Conservation (phyloP, 2,113 vertebrate genomes). For the Cisticola juncidis region DNA sequence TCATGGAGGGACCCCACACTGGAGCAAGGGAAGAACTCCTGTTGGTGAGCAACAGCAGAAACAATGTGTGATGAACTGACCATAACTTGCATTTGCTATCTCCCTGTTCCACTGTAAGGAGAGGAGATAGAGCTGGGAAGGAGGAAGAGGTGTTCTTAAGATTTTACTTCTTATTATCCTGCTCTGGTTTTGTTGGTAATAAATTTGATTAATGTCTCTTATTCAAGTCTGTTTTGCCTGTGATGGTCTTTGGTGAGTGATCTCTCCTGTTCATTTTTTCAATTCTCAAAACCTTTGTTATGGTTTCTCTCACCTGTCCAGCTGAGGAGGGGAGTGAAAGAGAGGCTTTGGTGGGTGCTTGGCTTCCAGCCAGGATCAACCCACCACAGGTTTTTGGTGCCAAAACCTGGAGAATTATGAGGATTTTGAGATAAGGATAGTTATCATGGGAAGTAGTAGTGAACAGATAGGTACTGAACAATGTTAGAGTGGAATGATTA, state of each 20-base stretch:
- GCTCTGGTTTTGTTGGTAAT: background rate
- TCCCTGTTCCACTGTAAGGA: too few species aligned
- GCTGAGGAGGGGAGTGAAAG: background rate
- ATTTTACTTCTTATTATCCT: background rate
- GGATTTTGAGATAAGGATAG: background rate
- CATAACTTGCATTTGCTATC: background rate
- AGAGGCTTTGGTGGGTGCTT: background rate
- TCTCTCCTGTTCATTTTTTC: background rate
- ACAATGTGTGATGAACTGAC: background rate
- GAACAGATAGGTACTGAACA: background rate
- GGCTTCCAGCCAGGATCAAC: too few species aligned
- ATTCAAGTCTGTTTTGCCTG: background rate
- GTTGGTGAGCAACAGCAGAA: background rate
- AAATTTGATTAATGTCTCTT: background rate
- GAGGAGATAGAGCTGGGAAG: background rate
- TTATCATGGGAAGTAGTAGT: rapidly evolving
- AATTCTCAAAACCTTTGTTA: too few species aligned
- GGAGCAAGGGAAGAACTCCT: background rate
- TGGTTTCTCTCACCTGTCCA: background rate
- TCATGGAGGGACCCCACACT: rapidly evolving
- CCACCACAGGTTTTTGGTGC: background rate
- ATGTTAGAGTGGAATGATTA: background rate
- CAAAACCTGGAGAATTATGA: background rate
- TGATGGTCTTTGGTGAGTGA: rapidly evolving
- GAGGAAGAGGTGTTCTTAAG: background rate